Conservation (phyloP, 2,113 vertebrate genomes). For the Neodontobutis hainanensis region DNA sequence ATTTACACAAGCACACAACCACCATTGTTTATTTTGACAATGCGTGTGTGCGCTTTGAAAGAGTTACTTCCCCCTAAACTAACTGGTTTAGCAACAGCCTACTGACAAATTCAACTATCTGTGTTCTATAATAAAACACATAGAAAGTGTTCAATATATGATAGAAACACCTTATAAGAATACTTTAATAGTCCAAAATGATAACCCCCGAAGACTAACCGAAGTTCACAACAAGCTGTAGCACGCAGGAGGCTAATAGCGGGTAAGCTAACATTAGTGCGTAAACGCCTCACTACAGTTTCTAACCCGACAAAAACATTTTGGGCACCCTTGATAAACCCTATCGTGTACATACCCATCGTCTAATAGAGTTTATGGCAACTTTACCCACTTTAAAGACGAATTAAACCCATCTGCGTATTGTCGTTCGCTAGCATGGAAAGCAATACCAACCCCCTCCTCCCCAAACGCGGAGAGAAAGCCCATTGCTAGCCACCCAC, state of each 20-base stretch:
- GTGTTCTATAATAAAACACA: too few relatives aligned
- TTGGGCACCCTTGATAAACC: rapidly evolving
- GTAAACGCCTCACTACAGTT: conserved; percentile 13
- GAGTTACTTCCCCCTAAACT: conserved; percentile 21
- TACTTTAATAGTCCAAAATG: not conserved
- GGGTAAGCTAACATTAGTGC: conserved; percentile 51
- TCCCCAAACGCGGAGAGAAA: conserved; percentile 56
- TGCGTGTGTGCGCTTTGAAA: conserved; percentile 8
- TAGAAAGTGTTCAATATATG: not conserved
- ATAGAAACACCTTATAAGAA: not conserved
- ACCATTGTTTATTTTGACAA: conserved; percentile 11
- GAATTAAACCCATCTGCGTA: conserved; percentile 62
- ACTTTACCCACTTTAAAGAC: conserved; percentile 64
- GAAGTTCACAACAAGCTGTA: conserved; percentile 26
- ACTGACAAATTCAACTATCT: not conserved
- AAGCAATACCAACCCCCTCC: conserved; percentile 62
- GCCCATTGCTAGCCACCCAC: conserved; percentile 62
- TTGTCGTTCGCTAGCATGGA: conserved; percentile 58
- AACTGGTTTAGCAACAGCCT: conserved; percentile 42
- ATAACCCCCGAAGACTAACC: not conserved
- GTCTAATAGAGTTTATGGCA: conserved; percentile 34
- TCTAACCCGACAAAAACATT: not conserved
- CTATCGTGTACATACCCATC: too few relatives aligned
- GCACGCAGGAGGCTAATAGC: conserved; percentile 55
- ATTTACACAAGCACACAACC: not conserved